Base-by-base conservation (phyloP, 2,888 invertebrate genomes). In the Chrysolina haemoptera region DNA sequence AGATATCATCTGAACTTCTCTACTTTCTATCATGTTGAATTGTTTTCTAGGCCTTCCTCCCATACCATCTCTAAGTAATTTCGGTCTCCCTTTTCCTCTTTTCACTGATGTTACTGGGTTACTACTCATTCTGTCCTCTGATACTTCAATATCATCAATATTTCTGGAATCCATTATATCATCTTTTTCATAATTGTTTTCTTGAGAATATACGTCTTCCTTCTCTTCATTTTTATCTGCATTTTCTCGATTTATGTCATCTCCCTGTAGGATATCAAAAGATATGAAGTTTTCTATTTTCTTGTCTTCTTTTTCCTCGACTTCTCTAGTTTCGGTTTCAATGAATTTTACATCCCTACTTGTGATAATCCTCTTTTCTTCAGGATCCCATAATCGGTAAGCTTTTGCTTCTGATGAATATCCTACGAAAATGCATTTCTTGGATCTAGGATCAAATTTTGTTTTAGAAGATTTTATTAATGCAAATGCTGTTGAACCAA, bases 391-490 rank as follows among this genome's bases (percentile, higher is more conserved):
- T 16, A 43, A 64, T 14, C 64, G 64, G 18, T 41, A 64, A 12
- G 64, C 64, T 64, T 64, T 64, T 43, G 64, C 41, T 64, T 64
- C 64, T 1, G 41, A 41, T 35, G 64, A 64, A 43, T 64, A 41
- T 79, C 77, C 67, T 18, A 53, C 11, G 18, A 53, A 53, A 11
- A 53, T 16, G 11, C 53, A 53, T 53, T 53, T 3, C 11, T 76
- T 75, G 2, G 72, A 64, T 63, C 78, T 71, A 1, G 76, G 68
- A 16, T 81, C 79, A 40, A 84, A 80, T 72, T 83, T 84, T 40
- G 79, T 78, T 53, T 73, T 77, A 4, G 67, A 22, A 1, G 79
- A 75, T 35, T 73, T 35, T 72, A 71, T 71, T 65, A 76, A 41
- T 12, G 63, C 76, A n/a, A 79, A 74, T 48, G 78, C 53, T 53